These are phyloP conservation scores for Rhopalosiphum padi DNA, from an alignment of 1,140 invertebrate genomes.

Conservation along the genomic window DNA sequence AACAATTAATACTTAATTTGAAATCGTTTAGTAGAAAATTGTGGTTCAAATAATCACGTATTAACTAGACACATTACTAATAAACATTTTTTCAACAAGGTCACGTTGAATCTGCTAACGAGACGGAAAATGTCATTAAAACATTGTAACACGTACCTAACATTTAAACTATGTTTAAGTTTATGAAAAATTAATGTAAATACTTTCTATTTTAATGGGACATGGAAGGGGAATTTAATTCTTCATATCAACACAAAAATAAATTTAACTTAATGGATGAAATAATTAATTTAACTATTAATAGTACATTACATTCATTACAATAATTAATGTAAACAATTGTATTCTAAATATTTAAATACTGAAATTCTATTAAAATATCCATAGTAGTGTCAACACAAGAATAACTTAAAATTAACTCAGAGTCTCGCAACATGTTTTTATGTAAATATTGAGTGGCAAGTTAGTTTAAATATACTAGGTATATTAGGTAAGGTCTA, in stretches of 20 bases:
- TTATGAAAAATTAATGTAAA: not conserved
- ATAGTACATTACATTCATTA: not conserved
- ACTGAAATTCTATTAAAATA: not conserved
- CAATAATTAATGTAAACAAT: not conserved
- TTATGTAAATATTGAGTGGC: not conserved
- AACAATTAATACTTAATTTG: not conserved
- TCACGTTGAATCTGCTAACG: not conserved
- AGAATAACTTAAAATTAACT: not conserved
- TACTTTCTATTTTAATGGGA: not conserved
- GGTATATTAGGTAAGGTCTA: not conserved
- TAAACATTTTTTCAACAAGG: constrained; percentile 16
- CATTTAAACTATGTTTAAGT: not conserved
- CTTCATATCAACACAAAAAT: not conserved
- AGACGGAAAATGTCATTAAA: not conserved
- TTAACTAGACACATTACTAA: not conserved
- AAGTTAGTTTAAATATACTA: not conserved
- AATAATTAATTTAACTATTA: not conserved
- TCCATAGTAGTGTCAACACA: not conserved
- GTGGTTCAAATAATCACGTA: constrained; percentile 4
- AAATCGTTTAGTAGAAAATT: not conserved
- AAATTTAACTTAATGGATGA: not conserved
- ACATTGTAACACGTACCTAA: not conserved
- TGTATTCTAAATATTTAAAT: not conserved
- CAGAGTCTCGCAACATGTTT: not conserved
- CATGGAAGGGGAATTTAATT: not conserved